Base-by-base conservation (phyloP, 2,113 vertebrate genomes). In the Lophochroa leadbeateri region DNA sequence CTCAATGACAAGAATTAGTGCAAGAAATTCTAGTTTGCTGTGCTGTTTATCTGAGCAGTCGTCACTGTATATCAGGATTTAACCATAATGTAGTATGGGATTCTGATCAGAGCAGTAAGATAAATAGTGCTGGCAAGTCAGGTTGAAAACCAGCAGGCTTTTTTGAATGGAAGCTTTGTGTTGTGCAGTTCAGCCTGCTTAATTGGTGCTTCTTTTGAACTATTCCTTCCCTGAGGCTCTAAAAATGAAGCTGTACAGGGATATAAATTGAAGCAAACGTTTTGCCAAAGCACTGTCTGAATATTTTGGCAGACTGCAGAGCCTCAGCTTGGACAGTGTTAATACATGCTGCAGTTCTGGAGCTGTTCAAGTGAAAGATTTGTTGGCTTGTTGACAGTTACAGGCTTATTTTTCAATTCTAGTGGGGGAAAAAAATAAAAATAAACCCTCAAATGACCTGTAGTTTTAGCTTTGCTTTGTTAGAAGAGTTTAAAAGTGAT, bases 121-220 rank as follows among this genome's bases (percentile, higher is more conserved):
- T 72, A 75, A 95, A 88, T 55, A 74, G 37, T 13, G 25, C 57
- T 82, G 68, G 78, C 68, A 88, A 80, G 67, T 92, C 39, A 20
- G 41, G 69, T 6, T 92, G 92, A 68, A 95, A 92, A 95, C 13
- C 87, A 81, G 29, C 58, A 80, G 84, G 46, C 46, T 64, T 74
- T 75, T 81, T 80, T 95, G 79, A 92, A 92, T 78, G 55, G 72
- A 47, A 86, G 47, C 88, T 94, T 90, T 95, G 82, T 93, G 69
- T 74, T 70, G 33, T 70, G 50, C 87, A 74, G 75, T 80, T 93
- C 75, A 94, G 53, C 50, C 50, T 1, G 2, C 86, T 85, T 96
- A 90, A 88, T 90, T 5, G 3, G 60, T 86, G 35, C 64, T 88
- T 50, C 82, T 88, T 90, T 86, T 94, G 85, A 90, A 37, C 88